Evolutionary conservation across 2,888 invertebrate genomes (phyloP), one percentile per base, ranked within the genome.

Genomic region (Aphodius granarius): DNA sequence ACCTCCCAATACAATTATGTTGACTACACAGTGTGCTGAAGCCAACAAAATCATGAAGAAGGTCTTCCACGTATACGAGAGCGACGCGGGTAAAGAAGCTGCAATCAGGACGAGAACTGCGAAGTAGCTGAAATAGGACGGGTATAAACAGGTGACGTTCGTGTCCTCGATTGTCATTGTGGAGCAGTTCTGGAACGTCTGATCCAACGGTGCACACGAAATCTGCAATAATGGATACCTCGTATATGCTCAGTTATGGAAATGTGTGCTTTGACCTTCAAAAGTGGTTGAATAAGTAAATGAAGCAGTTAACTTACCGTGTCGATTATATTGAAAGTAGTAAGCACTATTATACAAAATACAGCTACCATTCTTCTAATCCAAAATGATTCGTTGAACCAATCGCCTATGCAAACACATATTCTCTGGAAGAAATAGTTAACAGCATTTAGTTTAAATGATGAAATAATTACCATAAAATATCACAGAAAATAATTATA

Each of bases 41-140:
- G 92, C 89, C 71, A 94, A 89, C n/a, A 89, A 81, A 62, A 91
- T 83, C 87, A 94, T 91, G 71, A 94, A 86, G 68, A 90, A 84
- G 19, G 92, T 90, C 85, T 94, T 94, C 83, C 91, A 89, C 77
- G 93, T 86, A 84, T 94, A 93, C 63, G 93, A 92, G 73, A 94
- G 87, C 82, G 94, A 93, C 1, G 92, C 91, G 78, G 94, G 91
- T 81, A 94, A 90, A 19, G 94, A 91, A 71, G 92, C 90, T 2
- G 92, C 92, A 77, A 94, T 89, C 77, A 94, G 86, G 76, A 93
- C 91, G 77, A 94, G 87, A 72, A 93, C 91, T 72, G 91, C 90
- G 84, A 92, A 92, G 85, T 92, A 91, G 79, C 92, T 91, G 85
- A 94, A 91, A 86, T 94, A 94, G 70, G 93, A 93, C 64, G 94